phyloP scores from a whole-genome alignment of 2,113 vertebrate species.

The Coptodon bakossiorum region DNA sequence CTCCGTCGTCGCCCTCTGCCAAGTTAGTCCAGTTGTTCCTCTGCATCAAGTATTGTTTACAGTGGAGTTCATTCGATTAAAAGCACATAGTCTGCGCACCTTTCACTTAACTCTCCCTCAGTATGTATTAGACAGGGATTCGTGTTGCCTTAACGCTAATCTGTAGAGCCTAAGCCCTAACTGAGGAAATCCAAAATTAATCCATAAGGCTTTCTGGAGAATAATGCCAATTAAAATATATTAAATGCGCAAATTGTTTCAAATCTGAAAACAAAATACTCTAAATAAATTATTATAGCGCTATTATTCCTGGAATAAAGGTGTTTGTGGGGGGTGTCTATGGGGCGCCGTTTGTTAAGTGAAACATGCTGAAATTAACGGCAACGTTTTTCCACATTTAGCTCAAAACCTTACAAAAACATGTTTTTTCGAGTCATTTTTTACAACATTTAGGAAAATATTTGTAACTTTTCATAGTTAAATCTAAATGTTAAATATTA shows the following conservation, averaged over 20 bases:
- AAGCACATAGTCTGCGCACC: constrained; percentile 15
- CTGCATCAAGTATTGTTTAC: constrained; percentile 32
- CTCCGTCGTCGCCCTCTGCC: not conserved
- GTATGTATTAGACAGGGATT: constrained; percentile 19
- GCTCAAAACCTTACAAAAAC: not conserved
- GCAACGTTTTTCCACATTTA: not conserved
- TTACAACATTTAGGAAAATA: fast-evolving
- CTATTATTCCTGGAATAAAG: not conserved
- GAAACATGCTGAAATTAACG: not conserved
- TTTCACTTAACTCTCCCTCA: constrained; percentile 10
- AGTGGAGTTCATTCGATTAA: constrained; percentile 47
- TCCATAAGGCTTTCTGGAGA: not conserved
- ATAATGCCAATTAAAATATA: not conserved
- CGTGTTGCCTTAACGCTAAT: not conserved
- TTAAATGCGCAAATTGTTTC: not conserved
- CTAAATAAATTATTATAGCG: not conserved
- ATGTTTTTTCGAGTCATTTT: not conserved
- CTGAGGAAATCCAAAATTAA: not conserved
- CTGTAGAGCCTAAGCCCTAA: not conserved
- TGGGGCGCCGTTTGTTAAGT: not conserved
- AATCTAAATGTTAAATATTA: not conserved
- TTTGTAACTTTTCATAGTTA: not conserved
- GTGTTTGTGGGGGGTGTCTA: not conserved
- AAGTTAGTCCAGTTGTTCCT: constrained; percentile 59
- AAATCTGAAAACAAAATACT: not conserved